Evolutionary conservation across 2,797 vertebrate genomes (phyloP).

Genomic region (Sebastes itinus): DNA sequence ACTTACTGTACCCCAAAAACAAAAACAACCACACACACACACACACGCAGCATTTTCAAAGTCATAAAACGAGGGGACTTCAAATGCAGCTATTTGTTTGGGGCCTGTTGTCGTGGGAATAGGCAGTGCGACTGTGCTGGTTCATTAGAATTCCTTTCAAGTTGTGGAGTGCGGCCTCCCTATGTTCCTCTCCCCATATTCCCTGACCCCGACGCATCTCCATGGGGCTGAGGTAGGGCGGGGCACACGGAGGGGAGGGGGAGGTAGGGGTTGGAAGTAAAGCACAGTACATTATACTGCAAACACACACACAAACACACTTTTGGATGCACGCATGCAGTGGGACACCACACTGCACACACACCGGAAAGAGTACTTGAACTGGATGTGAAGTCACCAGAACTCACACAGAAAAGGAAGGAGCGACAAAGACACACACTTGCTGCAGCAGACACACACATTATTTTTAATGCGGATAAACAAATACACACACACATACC

Average conservation of each 20-base stretch:
- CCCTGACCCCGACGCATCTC: constrained; percentile 84
- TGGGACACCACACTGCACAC: constrained; percentile 4
- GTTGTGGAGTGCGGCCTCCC: constrained; percentile 84
- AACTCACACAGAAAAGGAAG: constrained; percentile 13
- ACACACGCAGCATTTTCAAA: constrained; percentile 79
- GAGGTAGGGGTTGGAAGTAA: constrained; percentile 52
- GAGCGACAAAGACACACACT: neutral
- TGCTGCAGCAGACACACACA: constrained; percentile 14
- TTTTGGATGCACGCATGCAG: constrained; percentile 10
- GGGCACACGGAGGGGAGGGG: constrained; percentile 58
- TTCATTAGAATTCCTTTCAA: constrained; percentile 90
- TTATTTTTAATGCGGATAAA: constrained; percentile 45
- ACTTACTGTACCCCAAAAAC: constrained; percentile 65
- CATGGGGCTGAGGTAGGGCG: constrained; percentile 81
- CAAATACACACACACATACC: constrained; percentile 36
- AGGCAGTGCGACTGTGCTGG: constrained; percentile 80
- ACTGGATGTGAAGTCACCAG: constrained; percentile 61
- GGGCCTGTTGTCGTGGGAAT: constrained; percentile 88
- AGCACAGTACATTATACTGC: constrained; percentile 51
- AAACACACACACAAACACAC: constrained; percentile 37
- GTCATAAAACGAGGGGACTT: constrained; percentile 87
- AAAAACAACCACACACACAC: constrained; percentile 65
- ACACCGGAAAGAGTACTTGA: constrained; percentile 40
- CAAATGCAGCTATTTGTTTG: constrained; percentile 90
- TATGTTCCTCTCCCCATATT: constrained; percentile 85